phyloP scores from a whole-genome alignment of 2,888 invertebrate species.

The Oxytorus armatus region DNA sequence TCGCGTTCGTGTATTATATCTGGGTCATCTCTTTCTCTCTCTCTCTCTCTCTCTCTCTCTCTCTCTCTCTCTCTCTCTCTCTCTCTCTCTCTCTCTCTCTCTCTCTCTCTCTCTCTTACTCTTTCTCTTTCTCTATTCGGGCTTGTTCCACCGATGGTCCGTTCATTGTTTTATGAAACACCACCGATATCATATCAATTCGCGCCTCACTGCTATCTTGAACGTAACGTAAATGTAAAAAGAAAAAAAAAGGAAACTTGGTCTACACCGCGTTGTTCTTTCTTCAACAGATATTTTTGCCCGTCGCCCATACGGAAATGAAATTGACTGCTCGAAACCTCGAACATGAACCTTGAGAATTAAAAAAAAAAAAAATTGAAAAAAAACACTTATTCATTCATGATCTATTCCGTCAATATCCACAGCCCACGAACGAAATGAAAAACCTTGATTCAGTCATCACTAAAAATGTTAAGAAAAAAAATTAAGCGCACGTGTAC shows the following conservation, averaged over 20 bases:
- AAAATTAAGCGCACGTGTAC: conserved; percentile 10
- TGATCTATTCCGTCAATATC: conserved; percentile 49
- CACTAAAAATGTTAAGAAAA: not conserved
- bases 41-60: conserved; percentile 37
- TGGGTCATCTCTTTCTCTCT: conserved; percentile 62
- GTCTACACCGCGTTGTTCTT: not conserved
- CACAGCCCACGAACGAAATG: conserved; percentile 26
- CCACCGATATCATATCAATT: conserved; percentile 48
- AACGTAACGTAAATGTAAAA: not conserved
- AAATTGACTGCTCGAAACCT: not conserved
- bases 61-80: conserved; percentile 8
- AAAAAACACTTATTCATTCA: conserved; percentile 39
- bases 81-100: conserved; percentile 49
- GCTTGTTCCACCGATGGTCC: conserved; percentile 38
- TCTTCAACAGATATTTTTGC: not conserved
- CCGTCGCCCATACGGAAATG: not conserved
- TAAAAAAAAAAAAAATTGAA: not conserved
- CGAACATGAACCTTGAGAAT: not conserved
- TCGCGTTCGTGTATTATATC: conserved; percentile 59
- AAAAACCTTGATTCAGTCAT: conserved; percentile 29
- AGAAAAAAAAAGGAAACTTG: conserved; percentile 12
- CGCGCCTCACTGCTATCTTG: conserved; percentile 19
- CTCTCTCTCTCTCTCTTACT: conserved; percentile 19
- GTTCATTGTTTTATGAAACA: conserved; percentile 63
- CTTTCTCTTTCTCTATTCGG: conserved; percentile 27